Conservation (phyloP, 2,113 vertebrate species). For the Salvelinus alpinus region DNA sequence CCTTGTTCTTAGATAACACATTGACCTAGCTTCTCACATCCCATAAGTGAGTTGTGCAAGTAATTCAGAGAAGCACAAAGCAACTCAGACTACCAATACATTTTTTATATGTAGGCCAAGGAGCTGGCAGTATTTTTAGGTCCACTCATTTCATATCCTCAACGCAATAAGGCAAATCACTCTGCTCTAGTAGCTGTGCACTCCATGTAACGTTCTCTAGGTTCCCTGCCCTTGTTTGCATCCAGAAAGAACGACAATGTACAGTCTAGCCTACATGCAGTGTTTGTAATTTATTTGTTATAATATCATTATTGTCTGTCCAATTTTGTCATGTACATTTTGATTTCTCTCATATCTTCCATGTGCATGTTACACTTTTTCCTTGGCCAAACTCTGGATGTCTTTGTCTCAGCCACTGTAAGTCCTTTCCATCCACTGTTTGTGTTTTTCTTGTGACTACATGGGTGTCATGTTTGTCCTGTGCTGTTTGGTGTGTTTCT, state of each 20-base stretch:
- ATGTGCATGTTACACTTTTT: neutral
- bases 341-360: neutral
- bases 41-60: too few species aligned
- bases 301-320: neutral
- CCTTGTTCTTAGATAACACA: too few species aligned
- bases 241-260: neutral
- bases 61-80: too few species aligned
- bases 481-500: slow-evolving; percentile 31
- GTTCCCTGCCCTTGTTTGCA: neutral
- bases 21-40: too few species aligned
- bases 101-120: too few species aligned
- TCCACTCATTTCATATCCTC: too few species aligned
- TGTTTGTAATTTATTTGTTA: neutral
- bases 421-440: neutral
- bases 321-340: neutral
- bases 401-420: neutral
- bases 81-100: too few species aligned
- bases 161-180: too few species aligned
- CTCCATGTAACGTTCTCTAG: neutral
- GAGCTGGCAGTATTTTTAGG: too few species aligned
- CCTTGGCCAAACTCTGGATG: neutral
- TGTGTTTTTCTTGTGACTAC: neutral
- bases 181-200: neutral
- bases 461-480: slow-evolving; percentile 9
- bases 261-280: neutral